Base-by-base conservation (phyloP, 1,140 invertebrate genomes). In the Pseudomyrmex sp. region DNA sequence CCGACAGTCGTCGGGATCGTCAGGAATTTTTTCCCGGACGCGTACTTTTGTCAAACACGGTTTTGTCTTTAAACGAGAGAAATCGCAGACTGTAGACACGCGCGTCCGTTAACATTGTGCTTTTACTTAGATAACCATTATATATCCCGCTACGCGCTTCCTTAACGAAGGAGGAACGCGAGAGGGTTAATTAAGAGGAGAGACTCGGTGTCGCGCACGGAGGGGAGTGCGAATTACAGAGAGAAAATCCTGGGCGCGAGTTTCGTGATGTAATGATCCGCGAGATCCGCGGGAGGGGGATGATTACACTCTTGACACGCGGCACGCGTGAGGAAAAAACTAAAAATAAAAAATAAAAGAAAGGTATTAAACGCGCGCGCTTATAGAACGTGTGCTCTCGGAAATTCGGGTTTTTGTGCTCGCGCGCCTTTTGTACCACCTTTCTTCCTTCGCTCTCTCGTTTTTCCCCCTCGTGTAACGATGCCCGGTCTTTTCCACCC, bases 401-500 rank as follows among this genome's bases (percentile, higher is more conserved):
- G 18, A 7, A 12, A 12, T 70, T 48, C 46, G n/a, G 20, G 44
- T 26, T 46, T 46, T 56, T 35, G 35, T 35, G 35, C 35, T 35
- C 35, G 35, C 35, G 26, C 20, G 20, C 52, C 3, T 35, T 35
- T 63, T 15, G 35, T 66, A 68, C 59, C 76, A 85, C 83, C 76
- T 85, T 88, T 66, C 86, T 74, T 35, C 35, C 5, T 7, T 68
- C 58, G 12, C 26, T 48, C 66, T 46, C 26, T 35, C 56, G 54
- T 70, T 83, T 50, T 75, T 66, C 13, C 52, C 65, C 70, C 50
- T 18, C 26, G 35, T 26, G 26, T 61, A 61, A 84, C 44, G 74
- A 65, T 10, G 75, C 50, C 48, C 61, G 23, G 72, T 80, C 75
- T 80, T 50, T 72, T 70, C 66, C 85, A 88, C 76, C 87, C 86